Evolutionary conservation across 2,113 vertebrate species (phyloP).

Genomic region (Perccottus glenii): DNA sequence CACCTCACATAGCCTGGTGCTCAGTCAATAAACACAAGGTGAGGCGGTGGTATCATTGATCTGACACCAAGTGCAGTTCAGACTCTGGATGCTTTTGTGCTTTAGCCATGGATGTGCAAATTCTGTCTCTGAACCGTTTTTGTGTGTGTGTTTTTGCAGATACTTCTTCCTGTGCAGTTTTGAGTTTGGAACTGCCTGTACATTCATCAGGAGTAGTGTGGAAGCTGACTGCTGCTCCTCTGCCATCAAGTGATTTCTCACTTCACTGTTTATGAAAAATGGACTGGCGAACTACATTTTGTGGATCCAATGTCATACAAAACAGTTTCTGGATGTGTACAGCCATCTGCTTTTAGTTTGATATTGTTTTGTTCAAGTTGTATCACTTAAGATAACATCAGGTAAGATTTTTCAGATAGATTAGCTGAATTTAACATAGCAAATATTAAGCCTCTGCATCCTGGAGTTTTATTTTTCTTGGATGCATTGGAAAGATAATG

Average conservation of each 20-base stretch:
- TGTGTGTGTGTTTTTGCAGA: conserved; percentile 49
- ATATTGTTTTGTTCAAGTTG: conserved; percentile 24
- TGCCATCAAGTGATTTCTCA: background rate
- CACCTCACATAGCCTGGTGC: conserved; percentile 12
- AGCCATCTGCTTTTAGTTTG: background rate
- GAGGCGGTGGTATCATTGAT: conserved; percentile 42
- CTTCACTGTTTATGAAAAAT: conserved; percentile 10
- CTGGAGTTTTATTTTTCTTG: conserved; percentile 47
- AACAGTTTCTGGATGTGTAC: conserved; percentile 3
- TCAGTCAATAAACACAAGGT: conserved; percentile 28
- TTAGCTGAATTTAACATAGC: conserved; percentile 32
- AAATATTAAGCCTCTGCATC: conserved; percentile 45
- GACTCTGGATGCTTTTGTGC: conserved; percentile 9
- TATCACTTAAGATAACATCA: conserved; percentile 18
- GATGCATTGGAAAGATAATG: conserved; percentile 47
- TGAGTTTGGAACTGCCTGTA: conserved; percentile 17
- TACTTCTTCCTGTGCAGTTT: conserved; percentile 1
- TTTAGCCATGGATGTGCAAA: conserved; percentile 16
- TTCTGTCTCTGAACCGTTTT: conserved; percentile 23
- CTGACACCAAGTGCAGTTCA: conserved; percentile 24
- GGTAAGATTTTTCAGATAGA: conserved; percentile 49
- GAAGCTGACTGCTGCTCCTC: conserved; percentile 16
- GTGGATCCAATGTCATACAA: conserved; percentile 9
- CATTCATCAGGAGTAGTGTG: conserved; percentile 23
- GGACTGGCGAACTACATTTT: conserved; percentile 23